These are phyloP conservation scores for Cataglyphis cursor DNA, from an alignment of 2,888 invertebrate genomes.

Conservation along the genomic window DNA sequence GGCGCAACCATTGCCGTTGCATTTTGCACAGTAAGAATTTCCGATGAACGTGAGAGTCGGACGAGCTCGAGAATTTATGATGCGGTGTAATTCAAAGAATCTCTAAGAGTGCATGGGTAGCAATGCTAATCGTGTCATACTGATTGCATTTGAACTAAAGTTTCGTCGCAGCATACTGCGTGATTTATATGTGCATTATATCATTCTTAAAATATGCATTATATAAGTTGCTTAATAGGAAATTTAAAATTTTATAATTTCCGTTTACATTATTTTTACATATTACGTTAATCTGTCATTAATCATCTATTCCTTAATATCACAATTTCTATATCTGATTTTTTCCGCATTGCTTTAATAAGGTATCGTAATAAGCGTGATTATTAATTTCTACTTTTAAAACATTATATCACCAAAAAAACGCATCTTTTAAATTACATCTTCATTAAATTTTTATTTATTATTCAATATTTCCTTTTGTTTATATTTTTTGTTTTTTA, in stretches of 20 bases:
- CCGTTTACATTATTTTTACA: background rate
- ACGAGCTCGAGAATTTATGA: constrained; percentile 62
- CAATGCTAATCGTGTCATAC: constrained; percentile 10
- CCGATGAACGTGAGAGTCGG: constrained; percentile 26
- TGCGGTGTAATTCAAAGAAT: constrained; percentile 59
- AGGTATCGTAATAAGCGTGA: background rate
- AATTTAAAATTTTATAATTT: background rate
- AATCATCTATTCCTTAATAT: background rate
- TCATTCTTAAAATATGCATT: background rate
- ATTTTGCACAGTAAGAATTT: constrained; percentile 44
- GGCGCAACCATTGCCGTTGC: constrained; percentile 9
- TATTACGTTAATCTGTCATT: background rate
- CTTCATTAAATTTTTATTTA: background rate
- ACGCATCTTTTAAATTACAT: background rate
- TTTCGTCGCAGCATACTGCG: constrained; percentile 11
- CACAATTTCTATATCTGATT: background rate
- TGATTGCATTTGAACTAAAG: constrained; percentile 31
- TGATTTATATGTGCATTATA: background rate
- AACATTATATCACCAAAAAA: background rate
- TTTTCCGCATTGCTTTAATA: background rate
- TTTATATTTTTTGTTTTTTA: background rate
- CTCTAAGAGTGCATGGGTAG: constrained; percentile 6
- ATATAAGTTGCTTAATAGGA: constrained; percentile 10
- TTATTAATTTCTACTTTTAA: background rate
- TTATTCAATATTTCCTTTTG: background rate